Evolutionary conservation across 2,113 vertebrate species (phyloP).

Genomic region (Burhinus oedicnemus): DNA sequence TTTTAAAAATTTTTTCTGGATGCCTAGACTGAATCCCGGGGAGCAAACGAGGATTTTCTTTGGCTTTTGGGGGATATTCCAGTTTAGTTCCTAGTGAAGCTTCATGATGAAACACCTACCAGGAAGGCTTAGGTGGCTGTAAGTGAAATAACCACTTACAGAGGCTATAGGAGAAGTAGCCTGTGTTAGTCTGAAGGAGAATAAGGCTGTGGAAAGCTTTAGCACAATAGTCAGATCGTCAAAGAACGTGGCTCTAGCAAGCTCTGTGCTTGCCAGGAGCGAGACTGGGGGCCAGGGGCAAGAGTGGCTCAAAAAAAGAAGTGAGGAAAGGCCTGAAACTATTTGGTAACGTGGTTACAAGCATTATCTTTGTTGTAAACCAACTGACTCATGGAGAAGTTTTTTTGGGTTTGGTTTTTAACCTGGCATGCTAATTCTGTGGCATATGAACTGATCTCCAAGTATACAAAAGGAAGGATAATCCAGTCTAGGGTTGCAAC

Average conservation of each 20-base stretch:
- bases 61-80: not conserved
- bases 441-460: not conserved
- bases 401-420: not conserved
- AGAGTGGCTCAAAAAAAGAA: not conserved
- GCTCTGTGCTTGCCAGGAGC: not conserved
- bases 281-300: not conserved
- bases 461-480: not conserved
- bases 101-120: not conserved
- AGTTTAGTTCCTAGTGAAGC: not conserved
- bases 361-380: not conserved
- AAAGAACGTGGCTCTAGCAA: not conserved
- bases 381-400: not conserved
- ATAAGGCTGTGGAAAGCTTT: not conserved
- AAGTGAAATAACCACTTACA: not conserved
- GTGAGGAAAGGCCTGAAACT: slow-evolving; percentile 7
- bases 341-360: not conserved
- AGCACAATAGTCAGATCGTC: not conserved
- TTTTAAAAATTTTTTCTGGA: not conserved
- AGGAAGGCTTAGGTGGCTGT: not conserved
- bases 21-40: not conserved
- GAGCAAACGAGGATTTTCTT: not conserved
- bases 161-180: not conserved
- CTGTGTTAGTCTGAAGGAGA: not conserved
- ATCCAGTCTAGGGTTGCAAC: not conserved
- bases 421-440: not conserved